Conservation (phyloP, 2,888 invertebrate genomes). For the Scaptomyza polygonia region DNA sequence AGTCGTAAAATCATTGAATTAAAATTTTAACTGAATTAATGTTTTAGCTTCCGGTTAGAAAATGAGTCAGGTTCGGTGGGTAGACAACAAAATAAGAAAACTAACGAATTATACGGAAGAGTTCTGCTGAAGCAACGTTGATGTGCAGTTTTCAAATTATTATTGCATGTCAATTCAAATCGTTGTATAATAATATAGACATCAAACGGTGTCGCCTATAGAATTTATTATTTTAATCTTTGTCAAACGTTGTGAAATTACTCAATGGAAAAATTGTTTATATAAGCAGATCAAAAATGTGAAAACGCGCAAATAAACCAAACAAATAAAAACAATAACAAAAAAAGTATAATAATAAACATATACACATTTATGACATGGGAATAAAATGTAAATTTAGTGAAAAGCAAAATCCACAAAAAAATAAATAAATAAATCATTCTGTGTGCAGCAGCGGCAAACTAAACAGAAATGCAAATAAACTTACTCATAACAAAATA, state of each 20-base stretch:
- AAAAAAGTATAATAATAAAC: too few species aligned
- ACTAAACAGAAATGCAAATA: conserved; percentile 52
- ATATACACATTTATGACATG: conserved; percentile 55
- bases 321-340: conserved; percentile 19
- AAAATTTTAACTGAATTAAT: conserved; percentile 29
- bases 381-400: conserved; percentile 76
- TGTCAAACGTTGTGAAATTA: conserved; percentile 30
- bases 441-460: conserved; percentile 44
- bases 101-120: too few species aligned
- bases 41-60: conserved; percentile 25
- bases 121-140: too few species aligned
- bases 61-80: conserved; percentile 1
- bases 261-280: conserved; percentile 49
- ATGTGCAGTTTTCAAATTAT: too few species aligned
- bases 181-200: too few species aligned
- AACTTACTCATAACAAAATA: conserved; percentile 33
- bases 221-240: conserved; percentile 9
- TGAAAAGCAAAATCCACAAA: background rate
- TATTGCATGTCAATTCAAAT: background rate
- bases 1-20: conserved; percentile 45
- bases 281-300: conserved; percentile 22
- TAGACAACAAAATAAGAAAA: too few species aligned
- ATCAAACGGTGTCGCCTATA: background rate
- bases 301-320: conserved; percentile 36
- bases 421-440: background rate